Evolutionary conservation across 2,888 invertebrate species (phyloP), one percentile per base, ranked within the genome.

Genomic region (Autographa pulchrina): DNA sequence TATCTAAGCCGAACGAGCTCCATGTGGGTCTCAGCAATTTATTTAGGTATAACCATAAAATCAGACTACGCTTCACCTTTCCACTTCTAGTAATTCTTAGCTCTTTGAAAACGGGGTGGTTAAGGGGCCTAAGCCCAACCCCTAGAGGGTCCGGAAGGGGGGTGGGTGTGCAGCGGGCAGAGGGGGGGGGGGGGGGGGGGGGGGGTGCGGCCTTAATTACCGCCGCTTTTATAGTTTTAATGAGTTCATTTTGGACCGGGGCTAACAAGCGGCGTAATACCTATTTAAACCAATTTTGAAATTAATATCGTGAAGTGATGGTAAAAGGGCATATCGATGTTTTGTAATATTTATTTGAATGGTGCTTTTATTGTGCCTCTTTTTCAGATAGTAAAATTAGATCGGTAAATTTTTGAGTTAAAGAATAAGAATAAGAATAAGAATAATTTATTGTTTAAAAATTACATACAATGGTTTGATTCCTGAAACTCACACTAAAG

Each of bases 161-260:
- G 82, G 86, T 74, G 79, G 83, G 74, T 82, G 82, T 80, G 84
- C 85, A 80, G 82, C 80, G 80, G 84, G 85, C 87, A 87, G 82
- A 38, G 79, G 83, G 85, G 88, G 89, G 90, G 90, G 91, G n/a
- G 80, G 84, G 85, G 87, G 87, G 82, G 11, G 79, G 83, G 85
- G 88, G 89, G 90, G 90, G 91, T 88, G 90, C 88, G 93, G 93
- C 90, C 93, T 94, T 97, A 97, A 97, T 97, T 97, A 97, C 97
- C 96, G 96, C 96, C 95, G 96, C 96, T 97, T 97, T 97, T 97
- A 97, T 97, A 97, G 97, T 97, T 97, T 97, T 97, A 97, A 97
- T 97, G 97, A 97, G 97, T 97, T 97, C 97, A 97, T 97, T 95
- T 95, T 93, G 94, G 97, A 96, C 96, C 96, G 96, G 96, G 95